Base-by-base conservation (phyloP, 2,797 vertebrate species). In the Amblyopsis hoosieri region DNA sequence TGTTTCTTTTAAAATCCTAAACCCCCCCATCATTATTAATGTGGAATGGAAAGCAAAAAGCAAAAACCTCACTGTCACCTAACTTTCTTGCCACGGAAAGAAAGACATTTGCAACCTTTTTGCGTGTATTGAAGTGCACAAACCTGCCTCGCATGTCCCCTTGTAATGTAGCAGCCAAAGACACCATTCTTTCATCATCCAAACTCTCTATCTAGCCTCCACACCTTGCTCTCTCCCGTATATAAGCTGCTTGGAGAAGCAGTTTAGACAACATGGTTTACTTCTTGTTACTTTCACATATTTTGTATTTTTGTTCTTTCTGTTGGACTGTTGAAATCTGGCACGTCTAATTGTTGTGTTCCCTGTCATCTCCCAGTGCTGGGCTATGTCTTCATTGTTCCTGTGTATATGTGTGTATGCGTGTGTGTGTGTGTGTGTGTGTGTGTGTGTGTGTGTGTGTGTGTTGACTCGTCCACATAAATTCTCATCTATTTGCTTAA, bases 341-440 rank as follows among this genome's bases (percentile, higher is more conserved):
- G 86, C 87, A 86, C 71, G 82, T 87, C 37, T 69, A 17, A 56
- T 79, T 56, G 55, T 82, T 63, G 69, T 65, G 64, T 82, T 80
- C 76, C 56, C 59, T 85, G 80, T 87, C 47, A 75, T 87, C 65
- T 83, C 84, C 79, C 64, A 62, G 69, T 62, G 76, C 81, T 48
- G 66, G 56, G 62, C 67, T 59, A 29, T 70, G 61, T 57, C 66
- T 61, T 45, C 13, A 64, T 46, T 52, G 59, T 17, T 11, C 19
- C 19, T 19, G 47, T 72, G 33, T 19, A 19, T 23, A 37, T 37
- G 33, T 37, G 4, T 37, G 33, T 8, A 5, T 37, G 33, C 8
- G 33, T 37, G 8, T 37, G 8, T 37, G 5, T 37, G 33, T 37
- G 5, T 37, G 33, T 37, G 33, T 37, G 33, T 37, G 33, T 37